phyloP scores from a whole-genome alignment of 2,888 invertebrate species.

The Camponotus fellah region DNA sequence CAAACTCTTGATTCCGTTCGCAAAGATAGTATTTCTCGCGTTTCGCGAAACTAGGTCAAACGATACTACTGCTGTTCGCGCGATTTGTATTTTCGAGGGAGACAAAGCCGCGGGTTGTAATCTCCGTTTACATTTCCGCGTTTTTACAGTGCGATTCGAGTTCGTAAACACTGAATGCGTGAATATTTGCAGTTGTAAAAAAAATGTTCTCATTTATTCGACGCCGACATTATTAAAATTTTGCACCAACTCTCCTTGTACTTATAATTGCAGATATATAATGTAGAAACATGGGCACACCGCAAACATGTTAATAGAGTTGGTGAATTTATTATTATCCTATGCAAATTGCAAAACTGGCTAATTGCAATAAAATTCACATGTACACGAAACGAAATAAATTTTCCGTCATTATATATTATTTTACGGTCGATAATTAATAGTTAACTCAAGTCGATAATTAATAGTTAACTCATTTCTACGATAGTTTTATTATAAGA shows the following conservation, averaged over 20 bases:
- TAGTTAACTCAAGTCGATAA: slow-evolving; percentile 26
- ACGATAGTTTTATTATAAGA: background rate
- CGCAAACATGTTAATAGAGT: slow-evolving; percentile 21
- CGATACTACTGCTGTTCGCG: background rate
- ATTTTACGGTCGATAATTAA: slow-evolving; percentile 30
- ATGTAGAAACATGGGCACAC: background rate
- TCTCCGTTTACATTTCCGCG: slow-evolving; percentile 51
- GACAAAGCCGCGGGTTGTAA: slow-evolving; percentile 4
- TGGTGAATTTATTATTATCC: slow-evolving; percentile 20
- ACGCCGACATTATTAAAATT: slow-evolving; percentile 24
- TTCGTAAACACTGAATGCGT: slow-evolving; percentile 6
- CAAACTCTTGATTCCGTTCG: slow-evolving; percentile 30
- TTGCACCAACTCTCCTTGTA: background rate
- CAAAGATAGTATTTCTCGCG: slow-evolving; percentile 34
- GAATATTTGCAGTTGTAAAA: slow-evolving; percentile 34
- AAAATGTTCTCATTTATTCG: slow-evolving; percentile 26
- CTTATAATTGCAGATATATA: background rate
- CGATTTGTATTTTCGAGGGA: slow-evolving; percentile 42
- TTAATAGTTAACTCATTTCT: slow-evolving; percentile 28
- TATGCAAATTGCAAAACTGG: background rate
- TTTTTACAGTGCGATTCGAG: slow-evolving; percentile 38
- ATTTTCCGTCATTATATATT: background rate
- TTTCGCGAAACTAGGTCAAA: slow-evolving; percentile 45
- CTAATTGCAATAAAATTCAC: slow-evolving; percentile 29
- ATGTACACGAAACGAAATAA: background rate